Base-by-base conservation (phyloP, 2,797 vertebrate genomes). In the Crenuchus spilurus region DNA sequence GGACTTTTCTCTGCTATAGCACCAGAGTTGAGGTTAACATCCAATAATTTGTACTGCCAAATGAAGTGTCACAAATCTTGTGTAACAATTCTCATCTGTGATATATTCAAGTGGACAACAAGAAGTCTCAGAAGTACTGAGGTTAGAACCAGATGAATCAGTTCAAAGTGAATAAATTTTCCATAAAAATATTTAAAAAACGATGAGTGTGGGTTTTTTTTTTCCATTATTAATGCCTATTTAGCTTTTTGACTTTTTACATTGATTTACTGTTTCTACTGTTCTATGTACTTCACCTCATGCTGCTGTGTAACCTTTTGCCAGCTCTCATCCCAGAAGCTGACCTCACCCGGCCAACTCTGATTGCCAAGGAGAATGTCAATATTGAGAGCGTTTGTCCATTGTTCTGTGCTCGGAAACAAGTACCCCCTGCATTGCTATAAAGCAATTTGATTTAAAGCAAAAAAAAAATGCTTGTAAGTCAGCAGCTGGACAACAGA, bases 311-410 rank as follows among this genome's bases (percentile, higher is more conserved):
- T 52, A 73, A 74, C 61, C 11, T n/a, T 42, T 66, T 79, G 68
- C 74, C 78, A 82, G 54, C 48, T 70, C 75, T 74, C 77, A 77
- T 74, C 69, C 76, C 78, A 74, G 58, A 75, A 24, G 30, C 82
- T 87, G 84, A 89, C 87, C 84, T 89, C 86, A 84, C 81, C 81
- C 74, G 81, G 88, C 84, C 86, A 90, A 85, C 87, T 85, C 77
- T 81, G 85, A 89, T 91, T 85, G 79, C 90, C 87, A 87, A 86
- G 87, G 90, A 90, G 87, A 91, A 89, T 85, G 88, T 92, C 90
- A 92, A 91, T 92, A 92, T 92, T 92, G 90, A 92, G 91, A 82
- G 73, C 85, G 82, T 83, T 90, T 87, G 88, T 83, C 84, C 83
- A 86, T 88, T 88, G 84, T 91, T 81, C 87, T 82, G 83, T 90